Conservation (phyloP, 1,140 invertebrate genomes). For the Drepana arcuata region DNA sequence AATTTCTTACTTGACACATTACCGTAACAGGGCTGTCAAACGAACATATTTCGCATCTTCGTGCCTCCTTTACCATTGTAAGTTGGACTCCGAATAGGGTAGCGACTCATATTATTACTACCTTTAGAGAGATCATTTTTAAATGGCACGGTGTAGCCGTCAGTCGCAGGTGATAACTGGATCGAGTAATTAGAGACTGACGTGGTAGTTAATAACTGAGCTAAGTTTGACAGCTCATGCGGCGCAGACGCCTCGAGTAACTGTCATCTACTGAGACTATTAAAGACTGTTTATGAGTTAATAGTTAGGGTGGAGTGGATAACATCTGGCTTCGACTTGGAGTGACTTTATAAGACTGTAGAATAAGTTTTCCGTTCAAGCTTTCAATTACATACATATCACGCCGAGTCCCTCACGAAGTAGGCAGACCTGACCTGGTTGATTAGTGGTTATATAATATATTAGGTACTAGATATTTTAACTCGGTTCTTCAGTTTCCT, state of each 20-base stretch:
- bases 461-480: too few relatives aligned
- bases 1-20: conserved; percentile 20
- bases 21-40: conserved; percentile 41
- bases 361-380: too few relatives aligned
- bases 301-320: too few relatives aligned
- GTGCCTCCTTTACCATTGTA: conserved; percentile 12
- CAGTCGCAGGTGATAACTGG: conserved; percentile 63
- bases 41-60: conserved; percentile 32
- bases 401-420: too few relatives aligned
- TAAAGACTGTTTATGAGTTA: too few relatives aligned
- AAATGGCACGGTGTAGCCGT: conserved; percentile 24
- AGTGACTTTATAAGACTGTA: too few relatives aligned
- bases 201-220: conserved; percentile 51
- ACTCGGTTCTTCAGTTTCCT: too few relatives aligned
- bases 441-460: too few relatives aligned
- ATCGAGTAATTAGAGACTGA: conserved; percentile 64
- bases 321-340: too few relatives aligned
- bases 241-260: conserved; percentile 9
- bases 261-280: conserved; percentile 2
- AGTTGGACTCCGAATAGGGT: conserved; percentile 5
- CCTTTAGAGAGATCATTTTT: conserved; percentile 1
- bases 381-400: too few relatives aligned
- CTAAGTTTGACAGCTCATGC: conserved; percentile 43
- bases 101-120: background rate
- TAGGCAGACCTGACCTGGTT: too few relatives aligned